Conservation (phyloP, 2,113 vertebrate genomes). For the Anseranas semipalmata region DNA sequence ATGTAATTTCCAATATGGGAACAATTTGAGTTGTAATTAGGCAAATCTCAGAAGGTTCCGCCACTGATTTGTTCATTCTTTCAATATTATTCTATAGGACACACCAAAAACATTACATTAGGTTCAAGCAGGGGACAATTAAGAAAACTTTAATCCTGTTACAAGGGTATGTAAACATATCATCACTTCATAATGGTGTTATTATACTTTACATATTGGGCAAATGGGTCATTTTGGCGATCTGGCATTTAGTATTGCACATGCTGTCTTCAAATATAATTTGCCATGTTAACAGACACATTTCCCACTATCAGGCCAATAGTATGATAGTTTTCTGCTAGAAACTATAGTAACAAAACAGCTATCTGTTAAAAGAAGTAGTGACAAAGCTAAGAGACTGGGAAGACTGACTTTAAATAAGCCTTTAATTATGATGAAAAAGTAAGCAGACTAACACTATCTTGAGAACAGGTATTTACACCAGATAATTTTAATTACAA, state of each 20-base stretch:
- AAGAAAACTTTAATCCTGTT: slow-evolving; percentile 72
- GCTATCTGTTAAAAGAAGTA: neutral
- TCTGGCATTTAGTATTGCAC: slow-evolving; percentile 35
- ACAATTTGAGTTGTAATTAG: slow-evolving; percentile 89
- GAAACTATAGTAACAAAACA: neutral
- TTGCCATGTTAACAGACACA: slow-evolving; percentile 24
- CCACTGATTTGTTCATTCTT: slow-evolving; percentile 86
- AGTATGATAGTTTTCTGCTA: neutral
- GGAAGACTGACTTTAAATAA: neutral
- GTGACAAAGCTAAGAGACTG: neutral
- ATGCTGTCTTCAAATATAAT: slow-evolving; percentile 17
- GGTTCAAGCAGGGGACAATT: slow-evolving; percentile 81
- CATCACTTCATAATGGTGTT: slow-evolving; percentile 53
- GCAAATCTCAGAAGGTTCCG: slow-evolving; percentile 86
- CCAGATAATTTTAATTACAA: neutral
- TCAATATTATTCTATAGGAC: slow-evolving; percentile 82
- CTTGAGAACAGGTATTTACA: neutral
- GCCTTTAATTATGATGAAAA: neutral
- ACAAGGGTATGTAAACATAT: slow-evolving; percentile 71
- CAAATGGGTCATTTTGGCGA: slow-evolving; percentile 58
- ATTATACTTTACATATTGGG: slow-evolving; percentile 62
- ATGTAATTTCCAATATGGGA: slow-evolving; percentile 90
- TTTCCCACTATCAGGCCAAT: neutral
- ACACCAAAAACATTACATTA: slow-evolving; percentile 77
- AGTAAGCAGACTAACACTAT: neutral